These are phyloP conservation scores for Sceliomorpha sp. DNA, from an alignment of 2,888 invertebrate genomes.

Conservation along the genomic window DNA sequence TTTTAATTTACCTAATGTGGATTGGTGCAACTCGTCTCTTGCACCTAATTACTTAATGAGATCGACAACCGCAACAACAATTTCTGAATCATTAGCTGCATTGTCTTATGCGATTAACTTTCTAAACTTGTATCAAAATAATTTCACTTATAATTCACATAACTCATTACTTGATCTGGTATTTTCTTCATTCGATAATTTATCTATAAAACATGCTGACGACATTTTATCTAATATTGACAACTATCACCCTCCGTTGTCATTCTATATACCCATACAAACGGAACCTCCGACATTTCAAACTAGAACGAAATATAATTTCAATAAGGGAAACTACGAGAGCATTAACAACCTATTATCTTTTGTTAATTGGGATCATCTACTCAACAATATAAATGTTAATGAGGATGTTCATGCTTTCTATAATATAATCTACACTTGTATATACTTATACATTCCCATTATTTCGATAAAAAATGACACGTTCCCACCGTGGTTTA, in stretches of 20 bases:
- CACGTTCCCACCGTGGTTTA: background rate
- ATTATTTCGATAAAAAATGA: background rate
- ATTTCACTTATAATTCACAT: too few relatives aligned
- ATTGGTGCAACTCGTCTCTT: background rate
- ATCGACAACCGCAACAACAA: background rate
- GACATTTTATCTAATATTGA: background rate
- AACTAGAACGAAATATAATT: background rate
- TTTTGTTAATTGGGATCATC: background rate
- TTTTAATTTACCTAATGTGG: background rate
- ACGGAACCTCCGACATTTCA: background rate
- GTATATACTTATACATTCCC: background rate
- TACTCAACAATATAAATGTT: background rate
- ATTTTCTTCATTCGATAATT: background rate
- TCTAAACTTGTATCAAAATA: too few relatives aligned
- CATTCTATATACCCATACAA: background rate
- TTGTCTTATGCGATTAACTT: too few relatives aligned
- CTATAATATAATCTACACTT: background rate
- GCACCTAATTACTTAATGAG: background rate
- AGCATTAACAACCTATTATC: background rate
- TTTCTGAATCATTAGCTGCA: background rate
- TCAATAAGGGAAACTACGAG: background rate
- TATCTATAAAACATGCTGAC: background rate
- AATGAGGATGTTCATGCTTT: background rate
- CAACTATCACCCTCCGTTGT: background rate
- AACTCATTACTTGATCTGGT: too few relatives aligned